phyloP scores from a whole-genome alignment of 2,113 vertebrate species.

The Tautogolabrus adspersus region DNA sequence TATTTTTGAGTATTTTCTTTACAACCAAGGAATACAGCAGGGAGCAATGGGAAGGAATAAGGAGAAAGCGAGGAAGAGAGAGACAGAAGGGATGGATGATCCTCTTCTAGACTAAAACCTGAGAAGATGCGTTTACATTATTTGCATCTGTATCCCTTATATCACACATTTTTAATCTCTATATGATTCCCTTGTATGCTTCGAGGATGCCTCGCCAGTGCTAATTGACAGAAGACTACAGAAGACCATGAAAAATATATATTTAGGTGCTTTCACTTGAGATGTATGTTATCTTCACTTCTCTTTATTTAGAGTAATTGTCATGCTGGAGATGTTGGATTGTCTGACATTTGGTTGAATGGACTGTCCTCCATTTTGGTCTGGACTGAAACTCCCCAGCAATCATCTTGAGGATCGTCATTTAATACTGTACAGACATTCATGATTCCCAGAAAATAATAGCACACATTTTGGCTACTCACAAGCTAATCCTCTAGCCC shows the following conservation, averaged over 20 bases:
- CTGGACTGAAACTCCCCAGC: neutral
- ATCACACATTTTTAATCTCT: too few relatives aligned
- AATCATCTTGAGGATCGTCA: neutral
- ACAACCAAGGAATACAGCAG: neutral
- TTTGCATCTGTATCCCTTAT: neutral
- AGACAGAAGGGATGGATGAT: neutral
- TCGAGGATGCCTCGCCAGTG: neutral
- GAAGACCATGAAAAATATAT: too few relatives aligned
- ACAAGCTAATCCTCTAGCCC: too few relatives aligned
- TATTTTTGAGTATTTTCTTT: neutral
- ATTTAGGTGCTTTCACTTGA: neutral
- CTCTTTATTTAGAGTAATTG: neutral
- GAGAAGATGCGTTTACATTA: neutral
- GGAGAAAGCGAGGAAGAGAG: neutral
- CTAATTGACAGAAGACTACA: too few relatives aligned
- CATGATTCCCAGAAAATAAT: too few relatives aligned
- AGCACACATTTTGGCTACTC: too few relatives aligned
- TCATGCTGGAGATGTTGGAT: neutral
- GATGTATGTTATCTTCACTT: neutral
- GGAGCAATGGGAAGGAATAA: neutral
- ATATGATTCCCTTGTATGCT: neutral
- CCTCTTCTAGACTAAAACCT: slow-evolving; percentile 4
- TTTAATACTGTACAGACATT: too few relatives aligned
- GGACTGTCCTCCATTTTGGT: neutral
- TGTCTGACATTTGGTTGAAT: neutral